Conservation (phyloP, 2,797 vertebrate genomes). For the Danionella dracula region DNA sequence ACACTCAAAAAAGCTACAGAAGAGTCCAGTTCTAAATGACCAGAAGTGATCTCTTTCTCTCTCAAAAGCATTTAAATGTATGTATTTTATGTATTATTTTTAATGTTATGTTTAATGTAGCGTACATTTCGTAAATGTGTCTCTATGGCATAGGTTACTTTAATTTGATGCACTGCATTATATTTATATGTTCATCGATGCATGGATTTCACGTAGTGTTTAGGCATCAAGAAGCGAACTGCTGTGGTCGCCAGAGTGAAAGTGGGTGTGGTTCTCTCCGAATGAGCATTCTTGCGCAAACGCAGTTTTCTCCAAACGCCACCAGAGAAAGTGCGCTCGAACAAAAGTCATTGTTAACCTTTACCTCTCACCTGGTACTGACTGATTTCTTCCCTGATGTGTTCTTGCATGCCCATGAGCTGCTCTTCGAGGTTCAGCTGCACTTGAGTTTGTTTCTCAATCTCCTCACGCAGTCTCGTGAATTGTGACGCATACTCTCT, state of each 20-base stretch:
- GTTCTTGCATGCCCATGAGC: conserved; percentile 73
- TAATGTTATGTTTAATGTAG: too few relatives aligned
- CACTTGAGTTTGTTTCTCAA: conserved; percentile 69
- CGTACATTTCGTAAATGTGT: too few relatives aligned
- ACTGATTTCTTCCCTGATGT: conserved; percentile 62
- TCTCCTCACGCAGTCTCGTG: conserved; percentile 68
- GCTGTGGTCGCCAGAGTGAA: background rate
- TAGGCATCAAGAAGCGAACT: background rate
- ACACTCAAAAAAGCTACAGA: too few relatives aligned
- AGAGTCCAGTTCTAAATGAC: too few relatives aligned
- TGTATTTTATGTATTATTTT: too few relatives aligned
- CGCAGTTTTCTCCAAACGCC: background rate
- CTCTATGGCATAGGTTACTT: too few relatives aligned
- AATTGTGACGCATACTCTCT: conserved; percentile 69
- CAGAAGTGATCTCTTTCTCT: too few relatives aligned
- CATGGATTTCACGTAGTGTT: too few relatives aligned
- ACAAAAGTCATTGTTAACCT: background rate
- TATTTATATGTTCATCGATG: too few relatives aligned
- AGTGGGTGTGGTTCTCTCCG: conserved; percentile 12
- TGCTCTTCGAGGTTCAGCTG: conserved; percentile 76
- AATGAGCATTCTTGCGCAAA: background rate
- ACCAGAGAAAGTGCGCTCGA: background rate
- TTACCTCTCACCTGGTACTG: conserved; percentile 82
- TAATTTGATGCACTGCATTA: too few relatives aligned
- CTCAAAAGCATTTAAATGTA: too few relatives aligned